Conservation (phyloP, 2,797 vertebrate genomes). For the Myotis planiceps region DNA sequence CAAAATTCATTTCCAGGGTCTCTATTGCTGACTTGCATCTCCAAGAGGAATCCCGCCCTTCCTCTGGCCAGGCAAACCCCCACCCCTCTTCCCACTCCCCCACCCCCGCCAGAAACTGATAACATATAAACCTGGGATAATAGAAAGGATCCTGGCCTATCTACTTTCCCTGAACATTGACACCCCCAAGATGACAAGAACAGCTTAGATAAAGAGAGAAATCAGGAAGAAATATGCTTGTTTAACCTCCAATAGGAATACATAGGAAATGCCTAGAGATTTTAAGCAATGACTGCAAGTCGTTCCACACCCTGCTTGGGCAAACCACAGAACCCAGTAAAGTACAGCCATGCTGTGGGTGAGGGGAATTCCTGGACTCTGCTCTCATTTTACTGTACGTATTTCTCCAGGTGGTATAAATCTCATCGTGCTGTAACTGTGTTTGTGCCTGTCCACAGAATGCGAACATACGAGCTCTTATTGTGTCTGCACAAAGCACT, state of each 20-base stretch:
- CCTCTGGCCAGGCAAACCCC: not conserved
- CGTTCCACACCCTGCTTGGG: not conserved
- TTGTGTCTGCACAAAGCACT: not conserved
- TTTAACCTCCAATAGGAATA: not conserved
- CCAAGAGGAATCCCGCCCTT: not conserved
- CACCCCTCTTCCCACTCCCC: too few relatives aligned
- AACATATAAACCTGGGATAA: not conserved
- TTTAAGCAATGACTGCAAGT: not conserved
- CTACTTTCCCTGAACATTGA: not conserved
- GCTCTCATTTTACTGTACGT: not conserved
- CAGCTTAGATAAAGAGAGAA: not conserved
- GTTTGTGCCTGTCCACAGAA: not conserved
- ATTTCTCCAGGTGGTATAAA: rapidly evolving
- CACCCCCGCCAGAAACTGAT: not conserved
- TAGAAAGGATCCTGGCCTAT: not conserved
- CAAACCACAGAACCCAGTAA: not conserved
- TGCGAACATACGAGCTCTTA: not conserved
- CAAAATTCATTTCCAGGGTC: not conserved
- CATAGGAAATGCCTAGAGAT: not conserved
- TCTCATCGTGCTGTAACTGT: not conserved
- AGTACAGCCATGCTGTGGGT: not conserved
- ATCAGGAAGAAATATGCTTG: not conserved
- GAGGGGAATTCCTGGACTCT: not conserved
- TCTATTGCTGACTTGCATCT: not conserved
- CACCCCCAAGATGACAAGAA: not conserved